Base-by-base conservation (phyloP, 1,140 invertebrate genomes). In the Solen grandis region DNA sequence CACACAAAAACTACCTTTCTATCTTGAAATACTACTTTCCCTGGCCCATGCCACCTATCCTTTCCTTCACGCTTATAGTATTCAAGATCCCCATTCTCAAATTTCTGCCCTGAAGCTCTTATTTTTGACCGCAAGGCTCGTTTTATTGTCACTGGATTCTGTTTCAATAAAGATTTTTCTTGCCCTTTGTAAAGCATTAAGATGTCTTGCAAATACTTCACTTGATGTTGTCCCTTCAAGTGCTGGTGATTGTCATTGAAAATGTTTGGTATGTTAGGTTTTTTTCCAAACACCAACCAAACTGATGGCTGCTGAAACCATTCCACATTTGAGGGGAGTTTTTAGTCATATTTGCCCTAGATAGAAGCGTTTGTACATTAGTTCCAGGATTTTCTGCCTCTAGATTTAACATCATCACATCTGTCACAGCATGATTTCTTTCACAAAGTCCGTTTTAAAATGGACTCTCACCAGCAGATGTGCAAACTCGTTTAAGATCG, bases 41-140 rank as follows among this genome's bases (percentile, higher is more conserved):
- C 76, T 10, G 81, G 81, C 35, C 81, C 84, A 33, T 69, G 55
- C 75, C 79, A 84, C 46, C 22, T 57, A n/a, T 84, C 73, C 16
- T 75, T 74, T 16, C 70, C 81, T 38, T 85, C 80, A 59, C 83
- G 25, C 36, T 85, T 75, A 22, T 85, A 82, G 35, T 60, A 82
- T 19, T 82, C 83, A 13, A 25, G n/a, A 57, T 79, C 80, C 5
- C 83, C 80, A 57, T 74, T 69, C 13, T 74, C 36, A 78, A 29
- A 85, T 13, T 10, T 29, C 27, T 75, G n/a, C 52, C 76, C 80
- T 31, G 83, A 59, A 31, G 80, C 70, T 52, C 83, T 68, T 8
- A 85, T 59, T 76, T 79, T 78, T 8, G 22, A 35, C 35, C 70
- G 14, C 27, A 85, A 79, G 19, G 83, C 75, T 41, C 81, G 50